Evolutionary conservation across 2,888 invertebrate genomes (phyloP).

Genomic region (Noctua comes): DNA sequence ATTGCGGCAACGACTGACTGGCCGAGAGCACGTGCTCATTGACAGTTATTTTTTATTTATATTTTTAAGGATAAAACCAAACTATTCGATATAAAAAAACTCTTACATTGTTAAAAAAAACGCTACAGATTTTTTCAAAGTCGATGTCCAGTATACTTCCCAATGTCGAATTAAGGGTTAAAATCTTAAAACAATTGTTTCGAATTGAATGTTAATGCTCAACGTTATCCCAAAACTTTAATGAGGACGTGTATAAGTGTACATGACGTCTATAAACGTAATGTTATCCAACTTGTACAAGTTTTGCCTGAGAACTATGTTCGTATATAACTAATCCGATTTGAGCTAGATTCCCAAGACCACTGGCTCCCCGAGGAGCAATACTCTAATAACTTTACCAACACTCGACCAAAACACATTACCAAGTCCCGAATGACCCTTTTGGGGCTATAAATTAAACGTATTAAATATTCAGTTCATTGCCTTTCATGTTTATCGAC

Average conservation of each 20-base stretch:
- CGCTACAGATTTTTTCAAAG: no score
- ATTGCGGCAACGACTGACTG: no score
- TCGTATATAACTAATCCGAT: constrained; percentile 17
- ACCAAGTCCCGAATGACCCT: neutral
- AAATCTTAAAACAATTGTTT: neutral
- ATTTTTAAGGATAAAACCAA: no score
- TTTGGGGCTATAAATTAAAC: constrained; percentile 1
- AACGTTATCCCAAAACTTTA: constrained; percentile 1
- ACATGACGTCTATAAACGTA: neutral
- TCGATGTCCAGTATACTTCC: no score
- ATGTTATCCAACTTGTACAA: no score
- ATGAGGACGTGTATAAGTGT: neutral
- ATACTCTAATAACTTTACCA: neutral
- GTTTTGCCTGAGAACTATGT: constrained; percentile 10
- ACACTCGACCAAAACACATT: constrained; percentile 3
- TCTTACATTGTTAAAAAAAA: no score
- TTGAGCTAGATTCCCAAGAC: neutral
- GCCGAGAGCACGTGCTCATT: no score
- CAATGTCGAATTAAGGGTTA: no score
- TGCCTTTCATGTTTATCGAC: neutral
- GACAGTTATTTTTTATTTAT: no score
- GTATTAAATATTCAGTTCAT: constrained; percentile 21
- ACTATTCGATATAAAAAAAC: no score
- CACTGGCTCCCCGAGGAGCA: neutral
- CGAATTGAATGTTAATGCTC: neutral